Percentiles rank a stretch among this genome's conserved stretches.
Conservation (phyloP, 2,888 invertebrate species). For the Dorcus hopei region DNA sequence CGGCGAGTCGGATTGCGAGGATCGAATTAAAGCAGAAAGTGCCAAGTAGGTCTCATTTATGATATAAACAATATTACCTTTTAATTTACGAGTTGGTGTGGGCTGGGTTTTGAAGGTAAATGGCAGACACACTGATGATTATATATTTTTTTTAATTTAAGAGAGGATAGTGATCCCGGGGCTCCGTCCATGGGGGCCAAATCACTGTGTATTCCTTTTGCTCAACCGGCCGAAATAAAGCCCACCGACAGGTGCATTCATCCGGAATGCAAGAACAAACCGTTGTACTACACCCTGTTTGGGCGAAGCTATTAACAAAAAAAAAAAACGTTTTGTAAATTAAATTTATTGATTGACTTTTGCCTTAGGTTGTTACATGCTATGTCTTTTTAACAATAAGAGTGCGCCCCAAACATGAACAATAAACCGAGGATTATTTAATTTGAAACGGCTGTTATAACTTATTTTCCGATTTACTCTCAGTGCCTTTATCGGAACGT, state of each 20-base stretch:
- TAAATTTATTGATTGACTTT: not conserved
- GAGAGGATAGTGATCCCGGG: slow-evolving; percentile 67
- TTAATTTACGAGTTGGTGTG: no score
- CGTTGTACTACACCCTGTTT: slow-evolving; percentile 86
- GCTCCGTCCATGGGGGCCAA: slow-evolving; percentile 98
- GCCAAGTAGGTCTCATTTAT: slow-evolving; percentile 60
- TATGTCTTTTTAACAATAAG: not conserved
- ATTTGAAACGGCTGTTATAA: not conserved
- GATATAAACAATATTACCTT: no score
- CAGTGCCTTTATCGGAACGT: not conserved
- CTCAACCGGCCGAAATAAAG: slow-evolving; percentile 69
- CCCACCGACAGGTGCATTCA: slow-evolving; percentile 77
- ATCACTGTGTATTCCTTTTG: slow-evolving; percentile 94
- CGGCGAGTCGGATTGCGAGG: slow-evolving; percentile 85
- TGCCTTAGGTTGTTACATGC: not conserved
- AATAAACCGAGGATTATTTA: not conserved
- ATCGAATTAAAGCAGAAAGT: slow-evolving; percentile 93
- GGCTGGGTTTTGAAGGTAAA: no score
- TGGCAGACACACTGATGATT: not conserved
- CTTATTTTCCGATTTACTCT: not conserved
- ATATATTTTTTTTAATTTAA: slow-evolving; percentile 43
- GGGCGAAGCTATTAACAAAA: slow-evolving; percentile 86
- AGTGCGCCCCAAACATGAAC: not conserved
- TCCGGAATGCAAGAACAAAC: slow-evolving; percentile 75
- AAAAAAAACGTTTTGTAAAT: not conserved